Evolutionary conservation across 2,113 vertebrate species (phyloP).

Genomic region (Myxocyprinus asiaticus): DNA sequence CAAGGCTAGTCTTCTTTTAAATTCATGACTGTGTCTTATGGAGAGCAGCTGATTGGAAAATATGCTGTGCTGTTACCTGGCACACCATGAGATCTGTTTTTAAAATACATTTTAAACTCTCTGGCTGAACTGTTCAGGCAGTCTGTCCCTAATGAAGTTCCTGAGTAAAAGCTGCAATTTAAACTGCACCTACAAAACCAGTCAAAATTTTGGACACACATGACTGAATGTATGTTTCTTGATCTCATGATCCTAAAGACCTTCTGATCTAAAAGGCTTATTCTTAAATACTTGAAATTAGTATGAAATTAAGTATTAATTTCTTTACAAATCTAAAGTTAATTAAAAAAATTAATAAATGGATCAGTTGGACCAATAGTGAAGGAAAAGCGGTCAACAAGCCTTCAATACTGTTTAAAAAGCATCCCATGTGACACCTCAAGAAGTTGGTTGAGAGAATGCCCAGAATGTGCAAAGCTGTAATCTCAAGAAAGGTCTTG

Average conservation of each 20-base stretch:
- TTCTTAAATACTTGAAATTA: neutral
- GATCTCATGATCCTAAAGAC: neutral
- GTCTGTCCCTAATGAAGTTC: conserved; percentile 10
- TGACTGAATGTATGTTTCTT: neutral
- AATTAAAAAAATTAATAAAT: no score
- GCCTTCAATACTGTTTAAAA: no score
- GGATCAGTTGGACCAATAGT: no score
- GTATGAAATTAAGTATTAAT: no score
- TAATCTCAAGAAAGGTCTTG: no score
- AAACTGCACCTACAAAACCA: no score
- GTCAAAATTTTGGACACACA: neutral
- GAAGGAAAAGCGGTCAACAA: no score
- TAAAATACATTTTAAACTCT: neutral
- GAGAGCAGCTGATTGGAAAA: conserved; percentile 8
- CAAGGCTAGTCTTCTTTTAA: neutral
- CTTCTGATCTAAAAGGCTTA: neutral
- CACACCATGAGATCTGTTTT: conserved; percentile 22
- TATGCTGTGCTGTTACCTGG: conserved; percentile 17
- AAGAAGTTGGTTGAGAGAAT: neutral
- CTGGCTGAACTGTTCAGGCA: no score
- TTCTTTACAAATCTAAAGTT: no score
- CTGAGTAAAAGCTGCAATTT: neutral
- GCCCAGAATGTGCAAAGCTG: neutral
- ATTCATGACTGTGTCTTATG: conserved; percentile 6
- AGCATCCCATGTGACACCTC: no score